phyloP scores from a whole-genome alignment of 2,113 vertebrate genomes.

The Notiomystis cincta region DNA sequence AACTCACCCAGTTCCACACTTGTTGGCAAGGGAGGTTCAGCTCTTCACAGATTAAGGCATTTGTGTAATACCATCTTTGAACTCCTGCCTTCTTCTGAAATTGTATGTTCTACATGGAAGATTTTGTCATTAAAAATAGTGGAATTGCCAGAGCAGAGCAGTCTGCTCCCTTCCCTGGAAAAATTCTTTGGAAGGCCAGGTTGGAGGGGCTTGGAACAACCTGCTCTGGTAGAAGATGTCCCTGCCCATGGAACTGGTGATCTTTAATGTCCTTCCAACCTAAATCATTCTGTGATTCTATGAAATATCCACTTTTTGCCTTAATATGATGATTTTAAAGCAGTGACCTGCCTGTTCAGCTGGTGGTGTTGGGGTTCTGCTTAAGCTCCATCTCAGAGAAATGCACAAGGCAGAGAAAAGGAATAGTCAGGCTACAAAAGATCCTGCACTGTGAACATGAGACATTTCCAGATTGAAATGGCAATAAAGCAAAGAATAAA shows the following conservation, averaged over 20 bases:
- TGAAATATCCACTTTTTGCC: not conserved
- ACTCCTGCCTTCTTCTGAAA: not conserved
- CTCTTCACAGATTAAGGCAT: not conserved
- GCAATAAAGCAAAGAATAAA: not conserved
- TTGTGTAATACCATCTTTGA: not conserved
- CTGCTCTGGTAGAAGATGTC: not conserved
- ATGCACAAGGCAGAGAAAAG: not conserved
- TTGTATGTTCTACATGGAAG: not conserved
- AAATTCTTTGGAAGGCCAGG: not conserved
- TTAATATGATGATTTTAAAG: not conserved
- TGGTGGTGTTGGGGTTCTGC: not conserved
- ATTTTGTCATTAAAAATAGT: not conserved
- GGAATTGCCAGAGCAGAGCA: not conserved
- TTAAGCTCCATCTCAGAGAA: not conserved
- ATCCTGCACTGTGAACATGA: not conserved
- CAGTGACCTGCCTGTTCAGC: rapidly evolving
- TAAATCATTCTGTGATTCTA: not conserved
- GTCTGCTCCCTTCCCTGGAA: not conserved
- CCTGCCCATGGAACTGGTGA: not conserved
- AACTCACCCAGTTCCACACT: not conserved
- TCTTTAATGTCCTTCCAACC: not conserved
- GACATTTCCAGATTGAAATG: not conserved
- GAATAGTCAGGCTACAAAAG: not conserved
- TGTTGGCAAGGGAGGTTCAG: not conserved
- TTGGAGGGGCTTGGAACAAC: not conserved